Conservation (phyloP, 2,113 vertebrate species). For the Natator depressus region DNA sequence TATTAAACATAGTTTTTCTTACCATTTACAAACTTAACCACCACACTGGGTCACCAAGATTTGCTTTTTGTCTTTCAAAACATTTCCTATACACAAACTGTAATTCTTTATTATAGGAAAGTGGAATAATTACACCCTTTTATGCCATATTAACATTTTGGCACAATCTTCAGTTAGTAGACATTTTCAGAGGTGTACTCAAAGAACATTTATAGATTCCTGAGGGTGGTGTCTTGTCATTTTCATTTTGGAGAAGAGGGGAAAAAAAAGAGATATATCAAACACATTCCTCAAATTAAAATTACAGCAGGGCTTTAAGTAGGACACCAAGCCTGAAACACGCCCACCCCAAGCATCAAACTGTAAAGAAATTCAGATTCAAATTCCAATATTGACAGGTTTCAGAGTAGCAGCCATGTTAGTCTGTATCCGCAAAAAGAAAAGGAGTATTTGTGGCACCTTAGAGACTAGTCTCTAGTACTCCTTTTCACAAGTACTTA, state of each 20-base stretch:
- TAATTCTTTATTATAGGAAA: neutral
- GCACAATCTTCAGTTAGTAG: neutral
- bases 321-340: no score
- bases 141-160: neutral
- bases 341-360: no score
- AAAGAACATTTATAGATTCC: neutral
- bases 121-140: neutral
- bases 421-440: no score
- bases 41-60: neutral
- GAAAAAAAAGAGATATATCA: neutral
- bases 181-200: neutral
- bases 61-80: neutral
- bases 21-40: neutral
- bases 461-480: no score
- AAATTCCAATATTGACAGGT: no score
- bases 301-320: neutral
- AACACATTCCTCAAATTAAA: neutral
- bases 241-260: rapidly evolving
- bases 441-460: no score
- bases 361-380: no score
- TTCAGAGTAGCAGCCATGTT: no score
- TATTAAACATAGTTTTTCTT: neutral
- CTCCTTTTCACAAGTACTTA: no score
- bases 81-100: neutral
- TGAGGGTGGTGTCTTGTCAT: neutral